Conservation (phyloP, 1,140 invertebrate species). For the Riptortus pedestris region DNA sequence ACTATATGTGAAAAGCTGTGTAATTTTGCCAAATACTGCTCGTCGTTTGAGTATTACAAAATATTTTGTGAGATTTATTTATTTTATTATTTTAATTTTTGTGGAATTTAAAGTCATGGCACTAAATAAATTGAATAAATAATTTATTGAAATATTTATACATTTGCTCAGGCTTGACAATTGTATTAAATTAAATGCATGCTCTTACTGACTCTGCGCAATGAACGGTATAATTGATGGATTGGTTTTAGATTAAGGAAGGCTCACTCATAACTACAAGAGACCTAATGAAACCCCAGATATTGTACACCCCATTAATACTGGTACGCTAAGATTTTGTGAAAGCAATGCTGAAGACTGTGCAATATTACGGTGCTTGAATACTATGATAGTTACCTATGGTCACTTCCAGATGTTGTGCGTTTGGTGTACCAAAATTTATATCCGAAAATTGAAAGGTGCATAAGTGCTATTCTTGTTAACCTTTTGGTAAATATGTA, state of each 20-base stretch:
- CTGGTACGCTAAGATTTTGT: conserved; percentile 9
- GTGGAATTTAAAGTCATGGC: neutral
- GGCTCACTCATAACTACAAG: conserved; percentile 9
- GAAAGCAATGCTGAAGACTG: conserved; percentile 25
- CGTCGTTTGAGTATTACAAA: too few relatives aligned
- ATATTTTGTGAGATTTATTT: neutral
- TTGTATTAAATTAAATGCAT: conserved; percentile 3
- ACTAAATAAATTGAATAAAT: neutral
- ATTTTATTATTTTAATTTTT: neutral
- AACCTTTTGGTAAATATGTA: neutral
- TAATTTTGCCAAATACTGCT: neutral
- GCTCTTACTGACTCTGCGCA: conserved; percentile 12
- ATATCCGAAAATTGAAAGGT: conserved; percentile 21
- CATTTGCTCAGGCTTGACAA: neutral
- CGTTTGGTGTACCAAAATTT: conserved; percentile 16
- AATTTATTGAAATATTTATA: too few relatives aligned
- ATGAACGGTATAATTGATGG: conserved; percentile 2
- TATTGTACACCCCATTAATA: conserved; percentile 14
- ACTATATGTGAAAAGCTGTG: neutral
- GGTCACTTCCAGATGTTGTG: conserved; percentile 20
- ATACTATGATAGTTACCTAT: conserved; percentile 20
- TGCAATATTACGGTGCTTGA: conserved; percentile 26
- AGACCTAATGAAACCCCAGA: conserved; percentile 13
- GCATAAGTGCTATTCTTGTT: conserved; percentile 14
- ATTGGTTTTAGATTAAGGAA: neutral